These are phyloP conservation scores for Columba guinea DNA, from an alignment of 2,797 vertebrate species.

Conservation along the genomic window DNA sequence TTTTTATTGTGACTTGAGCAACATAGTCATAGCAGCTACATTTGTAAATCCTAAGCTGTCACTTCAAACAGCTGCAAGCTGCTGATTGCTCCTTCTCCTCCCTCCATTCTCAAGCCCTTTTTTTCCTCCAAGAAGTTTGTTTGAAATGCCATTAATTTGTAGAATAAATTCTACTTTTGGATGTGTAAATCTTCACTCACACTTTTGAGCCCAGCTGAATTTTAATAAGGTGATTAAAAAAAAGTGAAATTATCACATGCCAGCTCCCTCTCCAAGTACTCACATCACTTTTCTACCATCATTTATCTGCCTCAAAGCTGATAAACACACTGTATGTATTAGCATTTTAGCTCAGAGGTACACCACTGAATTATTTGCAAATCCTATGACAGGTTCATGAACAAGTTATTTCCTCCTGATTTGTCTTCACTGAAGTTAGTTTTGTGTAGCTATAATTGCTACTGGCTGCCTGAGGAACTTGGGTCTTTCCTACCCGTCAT, in stretches of 20 bases:
- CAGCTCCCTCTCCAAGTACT: not conserved
- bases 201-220: not conserved
- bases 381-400: not conserved
- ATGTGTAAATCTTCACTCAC: not conserved
- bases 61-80: not conserved
- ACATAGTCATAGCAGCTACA: not conserved
- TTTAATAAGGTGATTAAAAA: not conserved
- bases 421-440: not conserved
- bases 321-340: not conserved
- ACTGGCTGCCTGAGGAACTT: not conserved
- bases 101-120: not conserved
- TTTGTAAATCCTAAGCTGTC: conserved; percentile 28
- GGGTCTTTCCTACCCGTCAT: not conserved
- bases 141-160: not conserved
- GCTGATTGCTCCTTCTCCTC: not conserved
- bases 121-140: not conserved
- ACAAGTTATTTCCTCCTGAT: not conserved
- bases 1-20: conserved; percentile 28
- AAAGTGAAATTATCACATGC: not conserved
- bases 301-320: not conserved
- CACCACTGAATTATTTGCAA: not conserved
- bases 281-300: not conserved
- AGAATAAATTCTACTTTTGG: not conserved
- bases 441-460: not conserved
- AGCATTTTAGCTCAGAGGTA: not conserved